Conservation (phyloP, 2,797 vertebrate genomes). For the Myotis pilosus region DNA sequence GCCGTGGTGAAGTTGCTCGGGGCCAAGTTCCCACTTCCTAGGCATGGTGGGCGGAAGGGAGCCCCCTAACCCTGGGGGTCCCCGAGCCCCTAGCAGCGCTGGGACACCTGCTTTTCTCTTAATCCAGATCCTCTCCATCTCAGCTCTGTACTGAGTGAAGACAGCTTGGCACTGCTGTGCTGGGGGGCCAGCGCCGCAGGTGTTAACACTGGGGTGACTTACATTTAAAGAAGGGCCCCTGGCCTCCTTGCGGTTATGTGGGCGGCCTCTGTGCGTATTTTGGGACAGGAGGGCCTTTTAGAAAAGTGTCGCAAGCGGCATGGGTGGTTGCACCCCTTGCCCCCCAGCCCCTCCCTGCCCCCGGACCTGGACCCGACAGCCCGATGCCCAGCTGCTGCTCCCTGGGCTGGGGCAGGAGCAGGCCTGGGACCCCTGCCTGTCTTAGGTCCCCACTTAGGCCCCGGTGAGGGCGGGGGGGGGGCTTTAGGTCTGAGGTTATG, state of each 20-base stretch:
- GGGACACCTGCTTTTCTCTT: neutral
- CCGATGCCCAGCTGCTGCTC: neutral
- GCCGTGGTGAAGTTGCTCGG: neutral
- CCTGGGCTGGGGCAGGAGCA: no score
- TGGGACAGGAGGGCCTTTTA: neutral
- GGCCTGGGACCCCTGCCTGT: neutral
- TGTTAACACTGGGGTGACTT: neutral
- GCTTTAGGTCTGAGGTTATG: neutral
- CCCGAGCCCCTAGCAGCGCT: neutral
- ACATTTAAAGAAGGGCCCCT: neutral
- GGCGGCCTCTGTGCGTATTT: neutral
- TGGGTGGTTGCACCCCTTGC: neutral
- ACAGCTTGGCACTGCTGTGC: neutral
- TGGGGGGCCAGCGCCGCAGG: neutral
- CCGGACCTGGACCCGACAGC: neutral
- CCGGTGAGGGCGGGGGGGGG: no score
- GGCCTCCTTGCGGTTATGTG: neutral
- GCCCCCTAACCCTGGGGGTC: neutral
- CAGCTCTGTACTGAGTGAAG: neutral
- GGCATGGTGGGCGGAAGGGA: neutral
- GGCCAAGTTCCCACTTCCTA: neutral
- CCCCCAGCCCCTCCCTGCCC: neutral
- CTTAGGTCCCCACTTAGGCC: neutral
- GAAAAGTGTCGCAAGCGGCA: neutral
- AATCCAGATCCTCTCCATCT: neutral